Evolutionary conservation across 1,140 invertebrate species (phyloP).

Genomic region (Drosophila paulistorum): DNA sequence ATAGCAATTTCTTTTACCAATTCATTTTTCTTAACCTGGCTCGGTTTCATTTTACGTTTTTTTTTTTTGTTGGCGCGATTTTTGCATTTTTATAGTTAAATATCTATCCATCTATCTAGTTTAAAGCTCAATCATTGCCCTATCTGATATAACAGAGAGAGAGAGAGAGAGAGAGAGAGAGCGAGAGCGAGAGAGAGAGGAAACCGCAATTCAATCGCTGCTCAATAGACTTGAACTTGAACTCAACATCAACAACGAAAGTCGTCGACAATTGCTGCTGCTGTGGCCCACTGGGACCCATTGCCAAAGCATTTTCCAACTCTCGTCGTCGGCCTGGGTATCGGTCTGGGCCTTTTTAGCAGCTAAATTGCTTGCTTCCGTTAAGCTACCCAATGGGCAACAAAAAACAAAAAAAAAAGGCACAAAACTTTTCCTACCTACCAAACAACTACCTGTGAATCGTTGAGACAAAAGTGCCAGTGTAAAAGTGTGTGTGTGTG

Average conservation of each 20-base stretch:
- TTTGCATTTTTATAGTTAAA: not conserved
- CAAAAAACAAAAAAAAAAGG: conserved; percentile 19
- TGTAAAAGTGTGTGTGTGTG: conserved; percentile 47
- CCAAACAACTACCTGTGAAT: conserved; percentile 39
- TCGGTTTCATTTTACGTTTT: too few species aligned
- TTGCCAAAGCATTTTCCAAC: too few species aligned
- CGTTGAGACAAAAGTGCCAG: conserved; percentile 57
- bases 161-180: too few species aligned
- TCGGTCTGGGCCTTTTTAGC: conserved; percentile 68
- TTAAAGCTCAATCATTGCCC: conserved; percentile 2
- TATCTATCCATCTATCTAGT: not conserved
- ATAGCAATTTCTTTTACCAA: too few species aligned
- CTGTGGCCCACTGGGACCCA: not conserved
- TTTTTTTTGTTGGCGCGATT: not conserved
- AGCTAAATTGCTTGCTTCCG: conserved; percentile 79
- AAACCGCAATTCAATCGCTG: conserved; percentile 41
- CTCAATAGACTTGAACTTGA: conserved; percentile 36
- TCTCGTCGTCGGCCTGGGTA: conserved; percentile 10
- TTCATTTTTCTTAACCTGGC: too few species aligned
- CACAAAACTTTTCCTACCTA: conserved; percentile 46
- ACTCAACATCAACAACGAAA: not conserved
- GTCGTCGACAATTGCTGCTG: not conserved
- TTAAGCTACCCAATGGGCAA: conserved; percentile 69
- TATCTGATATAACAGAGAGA: not conserved
- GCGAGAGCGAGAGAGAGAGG: too few species aligned